Evolutionary conservation across 2,113 vertebrate species (phyloP).

Genomic region (Ursus arctos): DNA sequence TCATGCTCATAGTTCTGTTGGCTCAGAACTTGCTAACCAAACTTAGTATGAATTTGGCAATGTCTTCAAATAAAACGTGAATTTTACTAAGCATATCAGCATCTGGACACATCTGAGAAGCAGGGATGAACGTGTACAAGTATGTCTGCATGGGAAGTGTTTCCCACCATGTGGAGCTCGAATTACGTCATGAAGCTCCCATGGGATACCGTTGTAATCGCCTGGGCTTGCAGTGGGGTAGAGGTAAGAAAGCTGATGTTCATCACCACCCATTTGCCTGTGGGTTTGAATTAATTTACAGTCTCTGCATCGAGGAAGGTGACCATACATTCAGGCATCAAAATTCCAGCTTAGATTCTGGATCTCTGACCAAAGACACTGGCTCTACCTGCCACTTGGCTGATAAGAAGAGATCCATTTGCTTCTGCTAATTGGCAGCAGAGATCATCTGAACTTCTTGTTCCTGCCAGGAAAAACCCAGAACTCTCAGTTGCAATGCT

Average conservation of each 20-base stretch:
- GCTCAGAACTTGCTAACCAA: not conserved
- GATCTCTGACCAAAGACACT: not conserved
- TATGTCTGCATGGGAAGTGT: not conserved
- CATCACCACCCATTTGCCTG: not conserved
- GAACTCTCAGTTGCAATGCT: conserved; percentile 54
- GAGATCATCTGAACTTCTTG: not conserved
- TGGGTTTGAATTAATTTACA: not conserved
- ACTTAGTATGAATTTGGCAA: not conserved
- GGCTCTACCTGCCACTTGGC: conserved; percentile 26
- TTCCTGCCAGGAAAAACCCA: conserved; percentile 57
- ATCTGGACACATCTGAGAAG: not conserved
- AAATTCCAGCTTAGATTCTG: not conserved
- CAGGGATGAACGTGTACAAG: not conserved
- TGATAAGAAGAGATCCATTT: not conserved
- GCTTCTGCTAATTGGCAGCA: conserved; percentile 17
- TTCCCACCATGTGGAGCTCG: not conserved
- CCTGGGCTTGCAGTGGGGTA: rapidly evolving
- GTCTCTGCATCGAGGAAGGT: not conserved
- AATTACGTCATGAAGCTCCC: too few relatives aligned
- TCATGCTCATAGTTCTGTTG: not conserved
- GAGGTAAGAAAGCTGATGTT: not conserved
- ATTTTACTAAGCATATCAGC: not conserved
- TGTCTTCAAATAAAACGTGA: not conserved
- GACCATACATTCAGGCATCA: not conserved
- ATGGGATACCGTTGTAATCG: rapidly evolving